These are phyloP conservation scores for Spodoptera exigua DNA, from an alignment of 2,888 invertebrate genomes.

Conservation along the genomic window DNA sequence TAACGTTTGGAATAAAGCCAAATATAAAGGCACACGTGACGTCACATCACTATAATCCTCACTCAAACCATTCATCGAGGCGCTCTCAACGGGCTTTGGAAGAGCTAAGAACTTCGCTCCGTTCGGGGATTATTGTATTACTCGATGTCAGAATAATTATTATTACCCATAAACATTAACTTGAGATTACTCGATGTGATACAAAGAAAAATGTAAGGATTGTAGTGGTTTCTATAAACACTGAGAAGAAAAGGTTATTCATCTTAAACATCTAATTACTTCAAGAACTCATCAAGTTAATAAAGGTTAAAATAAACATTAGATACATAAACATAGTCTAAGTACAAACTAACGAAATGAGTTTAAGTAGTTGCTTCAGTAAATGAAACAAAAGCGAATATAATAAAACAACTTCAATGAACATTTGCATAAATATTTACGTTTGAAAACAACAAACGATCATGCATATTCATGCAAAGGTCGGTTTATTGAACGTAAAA, in stretches of 20 bases:
- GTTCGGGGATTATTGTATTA: slow-evolving; percentile 9
- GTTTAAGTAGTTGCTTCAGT: slow-evolving; percentile 11
- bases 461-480: slow-evolving; percentile 55
- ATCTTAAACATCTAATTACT: background rate
- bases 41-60: slow-evolving; percentile 3
- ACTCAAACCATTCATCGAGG: background rate
- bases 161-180: too few species aligned
- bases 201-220: too few species aligned
- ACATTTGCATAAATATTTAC: slow-evolving; percentile 48
- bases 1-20: too few species aligned
- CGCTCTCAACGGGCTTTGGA: background rate
- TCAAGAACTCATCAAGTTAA: slow-evolving; percentile 3
- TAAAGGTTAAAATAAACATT: slow-evolving; percentile 8
- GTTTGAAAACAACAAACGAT: slow-evolving; percentile 49
- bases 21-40: too few species aligned
- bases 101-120: background rate
- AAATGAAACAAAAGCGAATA: slow-evolving; percentile 26
- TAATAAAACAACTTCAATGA: slow-evolving; percentile 33
- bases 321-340: background rate
- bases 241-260: background rate
- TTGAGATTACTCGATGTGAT: too few species aligned
- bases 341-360: slow-evolving; percentile 13
- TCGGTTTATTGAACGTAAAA: slow-evolving; percentile 52
- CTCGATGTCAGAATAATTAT: background rate
- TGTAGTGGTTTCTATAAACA: too few species aligned